Evolutionary conservation across 2,888 invertebrate species (phyloP).

Genomic region (Mamestra brassicae): DNA sequence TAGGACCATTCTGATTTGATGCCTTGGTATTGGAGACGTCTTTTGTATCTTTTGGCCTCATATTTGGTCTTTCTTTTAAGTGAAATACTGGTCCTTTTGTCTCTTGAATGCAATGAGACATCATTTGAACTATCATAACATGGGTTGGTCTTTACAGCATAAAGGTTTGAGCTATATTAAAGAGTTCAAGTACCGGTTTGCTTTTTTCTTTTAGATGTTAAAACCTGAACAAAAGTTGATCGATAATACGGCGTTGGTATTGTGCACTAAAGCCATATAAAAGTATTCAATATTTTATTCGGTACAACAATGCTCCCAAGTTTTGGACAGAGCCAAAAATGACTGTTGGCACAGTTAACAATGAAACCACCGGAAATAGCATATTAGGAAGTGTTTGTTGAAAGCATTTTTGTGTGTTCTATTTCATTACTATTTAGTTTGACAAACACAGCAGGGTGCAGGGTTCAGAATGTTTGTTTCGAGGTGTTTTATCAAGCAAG

Average conservation of each 20-base stretch:
- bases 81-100: slow-evolving; percentile 5
- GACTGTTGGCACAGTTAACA: slow-evolving; percentile 29
- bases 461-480: neutral
- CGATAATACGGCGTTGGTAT: neutral
- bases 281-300: slow-evolving; percentile 19
- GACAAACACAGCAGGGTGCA: no score
- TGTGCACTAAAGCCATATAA: neutral
- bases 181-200: neutral
- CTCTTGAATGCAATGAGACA: neutral
- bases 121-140: neutral
- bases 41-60: slow-evolving; percentile 10
- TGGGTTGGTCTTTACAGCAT: neutral
- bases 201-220: neutral
- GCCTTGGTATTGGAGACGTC: slow-evolving; percentile 6
- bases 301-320: slow-evolving; percentile 41
- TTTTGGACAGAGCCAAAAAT: slow-evolving; percentile 47
- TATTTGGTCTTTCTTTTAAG: slow-evolving; percentile 10
- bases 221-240: neutral
- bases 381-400: slow-evolving; percentile 44
- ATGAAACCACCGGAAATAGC: slow-evolving; percentile 48
- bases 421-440: slow-evolving; percentile 24
- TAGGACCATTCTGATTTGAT: slow-evolving; percentile 54
- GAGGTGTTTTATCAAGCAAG: neutral
- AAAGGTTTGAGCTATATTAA: neutral
- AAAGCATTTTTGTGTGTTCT: slow-evolving; percentile 37